Base-by-base conservation (phyloP, 2,888 invertebrate genomes). In the Epirrhoe alternata region DNA sequence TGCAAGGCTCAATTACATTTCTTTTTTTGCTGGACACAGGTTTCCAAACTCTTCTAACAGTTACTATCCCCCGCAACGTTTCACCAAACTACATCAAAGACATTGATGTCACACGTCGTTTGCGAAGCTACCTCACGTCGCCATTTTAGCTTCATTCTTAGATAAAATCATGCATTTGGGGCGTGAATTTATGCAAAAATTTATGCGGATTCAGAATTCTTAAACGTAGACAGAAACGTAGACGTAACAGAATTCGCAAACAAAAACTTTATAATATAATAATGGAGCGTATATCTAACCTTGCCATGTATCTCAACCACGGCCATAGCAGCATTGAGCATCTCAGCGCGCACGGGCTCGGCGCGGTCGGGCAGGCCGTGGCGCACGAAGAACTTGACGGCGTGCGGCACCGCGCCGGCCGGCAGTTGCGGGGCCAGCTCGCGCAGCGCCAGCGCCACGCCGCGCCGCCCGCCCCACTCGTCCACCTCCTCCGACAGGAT, bases 251-350 rank as follows among this genome's bases (percentile, higher is more conserved):
- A n/a, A n/a, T n/a, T n/a, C 24, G 24, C 24, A 24, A 24, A 24
- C 1, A 2, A 24, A 24, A 24, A 24, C 3, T 24, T 24, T 2
- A 38, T 8, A 10, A 10, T 5, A 35, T 35, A 6, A 35, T 7
- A 38, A 38, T 38, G 12, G 1, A 12, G 12, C 2, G 38, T 4
- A 5, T 5, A 35, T 42, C 35, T 8, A 8, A 42, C 38, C 94
- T 98, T 98, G 35, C 99, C 99, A 88, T 99, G 99, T 61, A 97
- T 92, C 83, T 98, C 97, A 2, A 99, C 97, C 68, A 97, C 95
- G 56, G 96, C 96, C 74, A 98, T 95, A n/a, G 99, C 99, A 12
- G 99, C 98, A 71, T 96, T 96, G 64, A 99, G 94, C 99, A 99
- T 99, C 86, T 97, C 96, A 31, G 96, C 96, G 61, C 98, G 95